Conservation (phyloP, 2,888 invertebrate genomes). For the Pediacus dermestoides region DNA sequence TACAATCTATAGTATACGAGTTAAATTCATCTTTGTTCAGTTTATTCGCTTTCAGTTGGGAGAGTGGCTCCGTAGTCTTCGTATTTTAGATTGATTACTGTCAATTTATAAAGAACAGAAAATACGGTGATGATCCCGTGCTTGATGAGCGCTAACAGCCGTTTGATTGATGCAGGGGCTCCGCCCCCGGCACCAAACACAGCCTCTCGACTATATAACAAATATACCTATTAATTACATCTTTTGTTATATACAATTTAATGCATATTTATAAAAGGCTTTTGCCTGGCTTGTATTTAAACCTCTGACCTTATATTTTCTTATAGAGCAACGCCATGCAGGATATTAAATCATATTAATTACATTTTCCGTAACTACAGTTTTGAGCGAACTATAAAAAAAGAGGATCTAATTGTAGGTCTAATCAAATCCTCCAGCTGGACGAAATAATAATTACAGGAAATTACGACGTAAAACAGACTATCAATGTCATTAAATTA, state of each 20-base stretch:
- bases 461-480: too few relatives aligned
- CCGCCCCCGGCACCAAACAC: constrained; percentile 33
- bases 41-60: too few relatives aligned
- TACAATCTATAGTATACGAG: too few relatives aligned
- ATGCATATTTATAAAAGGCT: constrained; percentile 26
- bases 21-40: too few relatives aligned
- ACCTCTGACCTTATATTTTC: constrained; percentile 5
- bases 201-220: constrained; percentile 28
- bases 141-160: constrained; percentile 46
- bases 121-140: constrained; percentile 27
- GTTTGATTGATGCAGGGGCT: constrained; percentile 46
- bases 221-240: constrained; percentile 39
- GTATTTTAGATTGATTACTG: constrained; percentile 38
- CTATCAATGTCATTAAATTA: too few relatives aligned
- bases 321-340: background rate
- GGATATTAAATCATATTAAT: constrained; percentile 3
- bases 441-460: too few relatives aligned
- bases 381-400: too few relatives aligned
- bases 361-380: constrained; percentile 1
- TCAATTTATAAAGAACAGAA: constrained; percentile 34
- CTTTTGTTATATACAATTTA: constrained; percentile 30
- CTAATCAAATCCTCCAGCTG: too few relatives aligned
- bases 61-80: too few relatives aligned
- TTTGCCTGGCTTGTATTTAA: background rate
- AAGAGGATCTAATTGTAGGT: too few relatives aligned